phyloP scores from a whole-genome alignment of 2,113 vertebrate genomes.

The Amphilophus citrinellus region DNA sequence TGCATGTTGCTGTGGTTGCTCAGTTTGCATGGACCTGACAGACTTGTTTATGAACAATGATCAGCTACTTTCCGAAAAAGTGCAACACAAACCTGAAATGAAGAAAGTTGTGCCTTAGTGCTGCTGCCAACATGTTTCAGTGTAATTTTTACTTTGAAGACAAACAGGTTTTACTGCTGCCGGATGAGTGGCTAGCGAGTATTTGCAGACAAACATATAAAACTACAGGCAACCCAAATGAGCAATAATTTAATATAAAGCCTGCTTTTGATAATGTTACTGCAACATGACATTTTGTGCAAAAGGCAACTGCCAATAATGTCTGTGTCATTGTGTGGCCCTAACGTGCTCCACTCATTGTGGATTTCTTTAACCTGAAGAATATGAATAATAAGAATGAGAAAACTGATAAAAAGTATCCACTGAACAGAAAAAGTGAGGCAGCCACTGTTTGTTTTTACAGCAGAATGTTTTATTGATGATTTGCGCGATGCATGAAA shows the following conservation, averaged over 20 bases:
- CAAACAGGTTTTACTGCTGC: no score
- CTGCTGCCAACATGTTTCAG: no score
- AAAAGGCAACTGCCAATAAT: neutral
- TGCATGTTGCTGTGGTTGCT: no score
- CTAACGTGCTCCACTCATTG: neutral
- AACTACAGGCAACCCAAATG: no score
- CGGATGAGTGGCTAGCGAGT: no score
- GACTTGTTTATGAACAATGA: no score
- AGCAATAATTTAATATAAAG: neutral
- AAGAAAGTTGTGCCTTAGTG: no score
- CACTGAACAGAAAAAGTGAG: neutral
- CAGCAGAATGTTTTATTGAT: neutral
- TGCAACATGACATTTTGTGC: neutral
- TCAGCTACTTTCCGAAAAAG: no score
- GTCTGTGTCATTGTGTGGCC: neutral
- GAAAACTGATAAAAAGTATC: neutral
- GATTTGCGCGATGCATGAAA: neutral
- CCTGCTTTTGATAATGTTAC: neutral
- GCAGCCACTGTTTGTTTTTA: neutral
- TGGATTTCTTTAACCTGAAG: neutral
- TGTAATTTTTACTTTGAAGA: no score
- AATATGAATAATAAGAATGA: neutral
- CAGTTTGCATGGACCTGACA: no score
- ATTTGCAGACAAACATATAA: no score
- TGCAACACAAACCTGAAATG: no score